Percentiles rank a stretch among this genome's conserved stretches.
phyloP scores from a whole-genome alignment of 37 sponge, comb jelly and placozoan species.

The Cliona cf. orientalis region DNA sequence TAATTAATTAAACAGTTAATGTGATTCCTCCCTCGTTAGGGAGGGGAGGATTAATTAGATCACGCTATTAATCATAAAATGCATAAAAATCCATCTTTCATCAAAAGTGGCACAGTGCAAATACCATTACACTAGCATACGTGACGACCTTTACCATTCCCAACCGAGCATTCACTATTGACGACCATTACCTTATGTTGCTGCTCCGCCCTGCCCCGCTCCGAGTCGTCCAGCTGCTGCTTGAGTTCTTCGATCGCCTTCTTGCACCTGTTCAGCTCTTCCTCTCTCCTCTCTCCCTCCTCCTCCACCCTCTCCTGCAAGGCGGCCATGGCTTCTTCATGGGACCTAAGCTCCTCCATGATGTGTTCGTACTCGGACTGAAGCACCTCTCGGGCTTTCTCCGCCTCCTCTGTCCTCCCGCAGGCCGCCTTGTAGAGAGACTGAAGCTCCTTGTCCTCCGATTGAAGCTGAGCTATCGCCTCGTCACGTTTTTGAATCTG shows the following conservation, averaged over 20 bases:
- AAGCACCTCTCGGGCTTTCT: constrained; percentile 2
- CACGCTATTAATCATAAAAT: no score
- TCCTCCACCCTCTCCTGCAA: constrained; percentile 15
- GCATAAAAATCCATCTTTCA: no score
- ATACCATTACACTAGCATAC: no score
- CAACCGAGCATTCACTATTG: not conserved
- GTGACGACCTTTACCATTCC: no score
- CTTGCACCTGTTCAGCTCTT: constrained; percentile 20
- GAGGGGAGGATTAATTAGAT: no score
- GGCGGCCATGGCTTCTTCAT: not conserved
- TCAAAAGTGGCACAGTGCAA: no score
- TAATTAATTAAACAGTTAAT: no score
- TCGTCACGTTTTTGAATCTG: constrained; percentile 19
- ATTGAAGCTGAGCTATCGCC: not conserved
- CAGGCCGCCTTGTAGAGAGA: not conserved
- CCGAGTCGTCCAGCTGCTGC: constrained; percentile 2
- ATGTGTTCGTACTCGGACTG: constrained; percentile 17
- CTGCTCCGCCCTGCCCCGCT: not conserved
- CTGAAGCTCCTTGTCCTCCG: constrained; percentile 11
- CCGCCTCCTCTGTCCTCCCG: not conserved
- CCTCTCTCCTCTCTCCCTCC: constrained; percentile 10
- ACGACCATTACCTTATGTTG: not conserved
- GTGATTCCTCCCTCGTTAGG: no score
- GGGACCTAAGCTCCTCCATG: constrained; percentile 14
- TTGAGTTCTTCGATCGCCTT: constrained; percentile 29